Evolutionary conservation across 2,113 vertebrate species (phyloP), one percentile per base, ranked within the genome.

Genomic region (Spea bombifrons): DNA sequence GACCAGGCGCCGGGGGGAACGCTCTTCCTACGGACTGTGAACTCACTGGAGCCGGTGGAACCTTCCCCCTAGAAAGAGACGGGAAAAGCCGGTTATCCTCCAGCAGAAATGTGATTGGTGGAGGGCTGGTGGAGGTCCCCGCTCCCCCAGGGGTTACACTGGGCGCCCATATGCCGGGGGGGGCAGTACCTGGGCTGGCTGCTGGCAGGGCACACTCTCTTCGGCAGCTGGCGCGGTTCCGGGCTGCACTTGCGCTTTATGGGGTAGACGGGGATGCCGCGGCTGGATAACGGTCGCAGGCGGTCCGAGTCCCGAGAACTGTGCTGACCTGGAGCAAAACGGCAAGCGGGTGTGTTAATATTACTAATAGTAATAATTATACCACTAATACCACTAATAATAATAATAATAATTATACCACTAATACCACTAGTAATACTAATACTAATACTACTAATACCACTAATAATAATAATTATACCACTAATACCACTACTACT

Each of bases 181-280:
- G 50, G 50, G 7, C 67, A 4, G 61, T 80, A 74, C 71, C 77
- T 74, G 53, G 10, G 30, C 44, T 59, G 64, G 8, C 8, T n/a
- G 65, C 53, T 61, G 10, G 49, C 17, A n/a, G 78, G 8, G 45
- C 44, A 73, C 4, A 44, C 7, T 50, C 71, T 73, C 45, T 80
- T 74, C 8, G 53, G 64, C 48, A 72, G 50, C 8, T 57, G 71
- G 5, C 52, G 70, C 4, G 48, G 63, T 9, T 83, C 83, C 2
- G 71, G 49, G 12, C 65, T 74, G 44, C 68, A 46, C 66, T 84
- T 84, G 66, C 83, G 83, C 45, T 83, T 83, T 68, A 81, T 76
- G 1, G 83, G 52, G 17, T 81, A 84, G 5, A 81, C 66, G 1
- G 83, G 83, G 52, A 84, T 66, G 30, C 78, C 75, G 4, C 81